Percentiles rank a stretch among this genome's conserved stretches.
Evolutionary conservation across 2,888 invertebrate species (phyloP).

Genomic region (Incurvaria masculella): DNA sequence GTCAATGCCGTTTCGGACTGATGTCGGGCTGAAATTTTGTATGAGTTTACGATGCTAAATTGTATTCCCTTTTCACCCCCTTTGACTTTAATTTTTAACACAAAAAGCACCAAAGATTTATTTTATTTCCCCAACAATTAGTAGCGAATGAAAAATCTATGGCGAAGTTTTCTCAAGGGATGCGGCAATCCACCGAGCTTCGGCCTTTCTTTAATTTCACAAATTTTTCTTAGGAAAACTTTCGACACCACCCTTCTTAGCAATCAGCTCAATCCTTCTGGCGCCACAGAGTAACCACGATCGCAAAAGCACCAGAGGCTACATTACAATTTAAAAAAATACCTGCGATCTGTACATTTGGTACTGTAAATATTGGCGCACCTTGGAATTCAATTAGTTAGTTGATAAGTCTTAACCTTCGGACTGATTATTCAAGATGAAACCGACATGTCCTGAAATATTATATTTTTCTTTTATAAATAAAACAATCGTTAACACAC

Average conservation of each 20-base stretch:
- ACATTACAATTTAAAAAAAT: neutral
- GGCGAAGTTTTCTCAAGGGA: slow-evolving; percentile 32
- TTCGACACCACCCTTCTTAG: slow-evolving; percentile 49
- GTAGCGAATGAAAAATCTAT: slow-evolving; percentile 52
- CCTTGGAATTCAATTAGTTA: no score
- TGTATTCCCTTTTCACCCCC: no score
- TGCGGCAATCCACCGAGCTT: slow-evolving; percentile 39
- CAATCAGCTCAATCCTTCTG: slow-evolving; percentile 39
- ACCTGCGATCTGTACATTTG: neutral
- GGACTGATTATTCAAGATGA: no score
- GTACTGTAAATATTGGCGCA: neutral
- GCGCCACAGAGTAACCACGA: slow-evolving; percentile 25
- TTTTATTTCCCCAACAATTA: slow-evolving; percentile 52
- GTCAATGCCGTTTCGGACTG: no score
- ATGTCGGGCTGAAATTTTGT: no score
- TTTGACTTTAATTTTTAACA: no score
- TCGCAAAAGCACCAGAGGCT: no score
- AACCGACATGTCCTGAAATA: no score
- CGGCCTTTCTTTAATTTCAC: slow-evolving; percentile 47
- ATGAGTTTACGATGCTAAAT: no score
- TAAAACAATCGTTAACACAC: no score
- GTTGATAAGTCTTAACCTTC: no score
- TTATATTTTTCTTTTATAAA: no score
- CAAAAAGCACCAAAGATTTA: slow-evolving; percentile 47
- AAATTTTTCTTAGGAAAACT: slow-evolving; percentile 50